Base-by-base conservation (phyloP, 2,113 vertebrate species). In the Excalfactoria chinensis region DNA sequence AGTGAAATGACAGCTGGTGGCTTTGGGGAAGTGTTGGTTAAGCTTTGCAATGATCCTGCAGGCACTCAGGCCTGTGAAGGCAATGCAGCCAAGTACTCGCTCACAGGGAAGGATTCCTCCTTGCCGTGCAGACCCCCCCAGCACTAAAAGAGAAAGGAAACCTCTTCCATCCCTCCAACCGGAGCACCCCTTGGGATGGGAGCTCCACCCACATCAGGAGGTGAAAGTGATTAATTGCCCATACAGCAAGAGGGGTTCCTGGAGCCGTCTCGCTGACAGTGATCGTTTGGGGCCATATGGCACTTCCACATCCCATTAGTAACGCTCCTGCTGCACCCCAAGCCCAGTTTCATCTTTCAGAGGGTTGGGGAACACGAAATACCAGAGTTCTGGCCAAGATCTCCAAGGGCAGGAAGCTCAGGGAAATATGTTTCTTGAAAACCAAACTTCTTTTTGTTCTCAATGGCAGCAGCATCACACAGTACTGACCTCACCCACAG, bases 151-250 rank as follows among this genome's bases (percentile, higher is more conserved):
- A 46, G 41, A 73, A 89, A n/a, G 25, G 16, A 20, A 87, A 82
- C 5, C 4, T 79, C 37, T 95, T 92, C 37, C 66, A 13, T 93
- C 67, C 82, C 81, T 95, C 76, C 89, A 84, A 28, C 26, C 16
- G 80, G 67, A 93, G 84, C 23, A 2, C 78, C 37, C 58, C 51
- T 69, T 53, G 73, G 81, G 86, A 73, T 55, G 80, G 80, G 88
- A 93, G 82, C 90, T 96, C 89, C 92, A 94, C 89, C 82, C 90
- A 70, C 68, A 55, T 75, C 71, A 93, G 78, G 92, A 90, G 83
- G 71, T 58, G 84, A 94, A 55, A 68, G 88, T 96, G 96, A 97
- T 97, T 94, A 96, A 97, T 97, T 91, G 87, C 88, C 37, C 60
- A 62, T 66, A 43, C 89, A 60, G 69, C 8, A 1, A 90, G 81